Evolutionary conservation across 1,140 invertebrate species (phyloP).

Genomic region (Paraescarpia echinospica): DNA sequence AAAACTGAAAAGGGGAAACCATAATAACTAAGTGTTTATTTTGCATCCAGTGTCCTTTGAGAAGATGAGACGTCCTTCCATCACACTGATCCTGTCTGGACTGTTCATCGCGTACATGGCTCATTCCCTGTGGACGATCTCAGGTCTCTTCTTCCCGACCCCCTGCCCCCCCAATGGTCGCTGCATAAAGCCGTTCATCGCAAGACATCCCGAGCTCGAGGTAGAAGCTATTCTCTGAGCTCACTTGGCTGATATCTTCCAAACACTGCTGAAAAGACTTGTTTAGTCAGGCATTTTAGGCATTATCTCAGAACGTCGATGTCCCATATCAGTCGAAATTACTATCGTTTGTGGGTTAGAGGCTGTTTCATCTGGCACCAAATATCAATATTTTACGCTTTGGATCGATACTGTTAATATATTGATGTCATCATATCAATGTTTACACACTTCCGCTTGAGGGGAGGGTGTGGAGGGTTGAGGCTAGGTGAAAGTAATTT

Average conservation of each 20-base stretch:
- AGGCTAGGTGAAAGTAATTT: no score
- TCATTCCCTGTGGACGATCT: slow-evolving; percentile 74
- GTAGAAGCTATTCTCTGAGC: background rate
- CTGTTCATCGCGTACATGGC: slow-evolving; percentile 71
- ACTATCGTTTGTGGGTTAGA: no score
- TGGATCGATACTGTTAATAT: no score
- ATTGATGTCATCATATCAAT: no score
- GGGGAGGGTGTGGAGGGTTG: no score
- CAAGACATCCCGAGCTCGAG: slow-evolving; percentile 35
- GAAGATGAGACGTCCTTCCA: slow-evolving; percentile 7
- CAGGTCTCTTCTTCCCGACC: slow-evolving; percentile 71
- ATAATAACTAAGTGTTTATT: background rate
- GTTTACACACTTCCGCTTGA: no score
- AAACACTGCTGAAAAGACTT: no score
- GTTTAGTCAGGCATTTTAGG: no score
- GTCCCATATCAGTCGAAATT: no score
- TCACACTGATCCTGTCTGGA: slow-evolving; percentile 59
- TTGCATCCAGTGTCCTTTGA: background rate
- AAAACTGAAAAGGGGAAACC: background rate
- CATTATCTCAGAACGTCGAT: no score
- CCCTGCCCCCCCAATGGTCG: slow-evolving; percentile 63
- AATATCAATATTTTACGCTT: no score
- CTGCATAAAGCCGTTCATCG: slow-evolving; percentile 53
- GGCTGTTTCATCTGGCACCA: no score
- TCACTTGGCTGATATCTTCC: background rate